These are phyloP conservation scores for Diuraphis noxia DNA, from an alignment of 1,140 invertebrate genomes.

Conservation along the genomic window DNA sequence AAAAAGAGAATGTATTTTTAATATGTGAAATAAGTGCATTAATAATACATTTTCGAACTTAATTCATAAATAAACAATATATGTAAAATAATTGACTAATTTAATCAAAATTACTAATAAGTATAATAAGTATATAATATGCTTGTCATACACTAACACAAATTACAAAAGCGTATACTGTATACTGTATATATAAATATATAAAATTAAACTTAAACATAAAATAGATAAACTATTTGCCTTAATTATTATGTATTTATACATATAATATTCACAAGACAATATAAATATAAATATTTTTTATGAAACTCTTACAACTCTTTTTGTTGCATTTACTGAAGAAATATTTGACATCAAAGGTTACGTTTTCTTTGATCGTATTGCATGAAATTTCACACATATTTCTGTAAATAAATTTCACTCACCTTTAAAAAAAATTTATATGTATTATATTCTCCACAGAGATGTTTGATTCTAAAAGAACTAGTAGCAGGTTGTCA, in stretches of 20 bases:
- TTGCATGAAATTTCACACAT: background rate
- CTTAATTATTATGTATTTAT: slow-evolving; percentile 1
- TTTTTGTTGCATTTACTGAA: background rate
- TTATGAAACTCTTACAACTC: background rate
- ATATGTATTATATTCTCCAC: background rate
- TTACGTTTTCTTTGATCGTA: background rate
- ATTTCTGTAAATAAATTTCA: background rate
- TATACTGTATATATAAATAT: background rate
- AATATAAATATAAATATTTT: slow-evolving; percentile 13
- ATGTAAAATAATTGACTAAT: background rate
- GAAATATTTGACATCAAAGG: background rate
- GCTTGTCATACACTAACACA: background rate
- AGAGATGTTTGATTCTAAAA: background rate
- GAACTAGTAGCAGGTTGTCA: background rate
- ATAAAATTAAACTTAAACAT: background rate
- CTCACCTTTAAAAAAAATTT: background rate
- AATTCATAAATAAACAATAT: background rate
- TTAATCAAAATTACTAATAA: background rate
- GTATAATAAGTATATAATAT: background rate
- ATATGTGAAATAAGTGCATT: background rate
- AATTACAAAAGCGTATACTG: no score
- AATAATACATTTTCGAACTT: background rate
- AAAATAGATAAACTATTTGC: background rate
- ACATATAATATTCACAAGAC: background rate
- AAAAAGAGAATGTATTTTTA: background rate